Evolutionary conservation across 92 coral and sea anemone species (phyloP).

Genomic region (Montipora capitata): DNA sequence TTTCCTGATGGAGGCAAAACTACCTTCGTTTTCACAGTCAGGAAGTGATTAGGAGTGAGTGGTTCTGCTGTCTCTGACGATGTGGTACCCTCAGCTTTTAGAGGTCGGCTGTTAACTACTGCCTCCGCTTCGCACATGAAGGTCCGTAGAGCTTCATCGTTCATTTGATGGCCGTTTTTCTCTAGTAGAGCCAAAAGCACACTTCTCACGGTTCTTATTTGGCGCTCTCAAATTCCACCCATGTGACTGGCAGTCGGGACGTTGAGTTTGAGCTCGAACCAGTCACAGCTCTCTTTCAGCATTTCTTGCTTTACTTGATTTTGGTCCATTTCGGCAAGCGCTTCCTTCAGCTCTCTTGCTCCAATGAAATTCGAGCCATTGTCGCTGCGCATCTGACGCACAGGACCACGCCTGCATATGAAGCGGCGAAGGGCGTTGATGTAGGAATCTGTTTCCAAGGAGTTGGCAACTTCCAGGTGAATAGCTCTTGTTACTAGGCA

Average conservation of each 20-base stretch:
- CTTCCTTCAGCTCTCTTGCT: not conserved
- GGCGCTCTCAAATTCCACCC: not conserved
- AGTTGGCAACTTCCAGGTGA: too few species aligned
- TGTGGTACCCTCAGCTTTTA: not conserved
- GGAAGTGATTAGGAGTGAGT: not conserved
- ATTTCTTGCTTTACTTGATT: conserved; percentile 5
- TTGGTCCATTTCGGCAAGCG: not conserved
- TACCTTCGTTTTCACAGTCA: too few species aligned
- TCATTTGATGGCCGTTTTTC: too few species aligned
- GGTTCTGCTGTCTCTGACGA: conserved; percentile 3
- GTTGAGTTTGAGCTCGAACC: not conserved
- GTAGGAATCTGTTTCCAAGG: too few species aligned
- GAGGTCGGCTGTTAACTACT: conserved; percentile 15
- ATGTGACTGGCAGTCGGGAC: not conserved
- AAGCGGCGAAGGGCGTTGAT: too few species aligned
- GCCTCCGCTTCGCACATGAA: too few species aligned
- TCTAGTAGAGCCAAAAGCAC: not conserved
- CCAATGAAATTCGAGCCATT: too few species aligned
- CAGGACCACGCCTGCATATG: too few species aligned
- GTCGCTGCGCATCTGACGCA: too few species aligned
- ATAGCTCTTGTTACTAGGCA: too few species aligned
- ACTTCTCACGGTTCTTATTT: not conserved
- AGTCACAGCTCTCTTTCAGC: not conserved
- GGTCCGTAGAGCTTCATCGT: too few species aligned
- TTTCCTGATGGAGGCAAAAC: not conserved